Evolutionary conservation across 2,888 invertebrate species (phyloP).

Genomic region (Dioctria rufipes): DNA sequence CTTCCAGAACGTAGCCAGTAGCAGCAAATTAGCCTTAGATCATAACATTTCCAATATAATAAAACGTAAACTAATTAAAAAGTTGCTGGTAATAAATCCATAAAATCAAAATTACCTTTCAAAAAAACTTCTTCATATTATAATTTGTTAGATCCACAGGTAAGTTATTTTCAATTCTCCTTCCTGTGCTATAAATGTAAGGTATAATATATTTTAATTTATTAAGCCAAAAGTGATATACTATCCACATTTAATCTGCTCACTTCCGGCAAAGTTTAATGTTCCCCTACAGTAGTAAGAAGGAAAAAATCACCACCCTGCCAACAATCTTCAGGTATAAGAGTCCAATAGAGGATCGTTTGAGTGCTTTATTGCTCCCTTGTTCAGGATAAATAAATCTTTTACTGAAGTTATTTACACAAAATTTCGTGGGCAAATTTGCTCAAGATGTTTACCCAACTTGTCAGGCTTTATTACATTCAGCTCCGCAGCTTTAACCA

Average conservation of each 20-base stretch:
- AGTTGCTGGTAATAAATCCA: no score
- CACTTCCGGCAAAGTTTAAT: constrained; percentile 30
- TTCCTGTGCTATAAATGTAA: no score
- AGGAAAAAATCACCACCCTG: constrained; percentile 6
- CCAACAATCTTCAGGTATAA: not conserved
- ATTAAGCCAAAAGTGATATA: constrained; percentile 15
- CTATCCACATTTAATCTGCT: constrained; percentile 37
- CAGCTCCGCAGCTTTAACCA: constrained; percentile 33
- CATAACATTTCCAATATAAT: no score
- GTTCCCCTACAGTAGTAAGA: not conserved
- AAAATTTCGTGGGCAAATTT: constrained; percentile 52
- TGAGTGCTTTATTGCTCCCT: constrained; percentile 52
- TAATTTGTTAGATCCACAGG: no score
- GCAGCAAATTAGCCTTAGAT: no score
- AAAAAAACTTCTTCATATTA: no score
- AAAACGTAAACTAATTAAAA: no score
- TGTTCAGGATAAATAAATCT: constrained; percentile 49
- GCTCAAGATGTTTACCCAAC: constrained; percentile 51
- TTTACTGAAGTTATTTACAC: constrained; percentile 50
- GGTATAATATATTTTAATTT: not conserved
- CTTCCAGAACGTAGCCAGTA: no score
- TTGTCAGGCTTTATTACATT: constrained; percentile 52
- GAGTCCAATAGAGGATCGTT: constrained; percentile 35
- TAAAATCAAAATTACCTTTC: no score
- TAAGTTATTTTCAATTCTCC: no score